A percentile compares a stretch with the other conserved stretches of the same genome.
Evolutionary conservation across 2,888 invertebrate species (phyloP).

Genomic region (Eupithecia pulchellata): DNA sequence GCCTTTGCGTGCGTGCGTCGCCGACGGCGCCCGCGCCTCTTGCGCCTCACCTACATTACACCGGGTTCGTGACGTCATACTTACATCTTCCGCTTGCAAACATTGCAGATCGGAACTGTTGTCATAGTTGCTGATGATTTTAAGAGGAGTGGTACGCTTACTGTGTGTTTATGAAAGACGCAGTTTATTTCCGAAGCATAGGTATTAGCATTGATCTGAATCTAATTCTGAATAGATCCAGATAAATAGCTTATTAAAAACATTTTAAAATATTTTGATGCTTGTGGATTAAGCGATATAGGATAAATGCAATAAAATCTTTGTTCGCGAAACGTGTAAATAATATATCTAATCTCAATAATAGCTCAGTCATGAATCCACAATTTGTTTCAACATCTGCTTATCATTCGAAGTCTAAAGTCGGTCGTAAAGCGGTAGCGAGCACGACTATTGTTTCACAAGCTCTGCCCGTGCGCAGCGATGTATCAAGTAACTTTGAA

Average conservation of each 20-base stretch:
- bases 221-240: too few relatives aligned
- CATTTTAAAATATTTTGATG: neutral
- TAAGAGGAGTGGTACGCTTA: neutral
- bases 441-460: slow-evolving; percentile 58
- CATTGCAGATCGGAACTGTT: slow-evolving; percentile 14
- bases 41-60: slow-evolving; percentile 35
- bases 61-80: slow-evolving; percentile 34
- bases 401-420: slow-evolving; percentile 54
- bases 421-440: slow-evolving; percentile 53
- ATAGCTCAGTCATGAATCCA: slow-evolving; percentile 47
- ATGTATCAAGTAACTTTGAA: slow-evolving; percentile 54
- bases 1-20: slow-evolving; percentile 43
- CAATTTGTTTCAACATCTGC: slow-evolving; percentile 60
- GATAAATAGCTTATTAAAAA: neutral
- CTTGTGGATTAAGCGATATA: neutral
- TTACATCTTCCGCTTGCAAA: slow-evolving; percentile 28
- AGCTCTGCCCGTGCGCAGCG: slow-evolving; percentile 54
- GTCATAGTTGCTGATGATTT: neutral
- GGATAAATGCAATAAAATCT: slow-evolving; percentile 2
- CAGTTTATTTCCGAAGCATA: neutral
- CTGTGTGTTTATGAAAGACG: neutral
- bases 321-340: slow-evolving; percentile 22
- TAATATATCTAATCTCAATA: slow-evolving; percentile 30
- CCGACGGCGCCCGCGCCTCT: slow-evolving; percentile 8
- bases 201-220: too few relatives aligned